A percentile compares a stretch with the other conserved stretches of the same genome.
phyloP scores from a whole-genome alignment of 2,113 vertebrate species.

The Tyrannus savana region DNA sequence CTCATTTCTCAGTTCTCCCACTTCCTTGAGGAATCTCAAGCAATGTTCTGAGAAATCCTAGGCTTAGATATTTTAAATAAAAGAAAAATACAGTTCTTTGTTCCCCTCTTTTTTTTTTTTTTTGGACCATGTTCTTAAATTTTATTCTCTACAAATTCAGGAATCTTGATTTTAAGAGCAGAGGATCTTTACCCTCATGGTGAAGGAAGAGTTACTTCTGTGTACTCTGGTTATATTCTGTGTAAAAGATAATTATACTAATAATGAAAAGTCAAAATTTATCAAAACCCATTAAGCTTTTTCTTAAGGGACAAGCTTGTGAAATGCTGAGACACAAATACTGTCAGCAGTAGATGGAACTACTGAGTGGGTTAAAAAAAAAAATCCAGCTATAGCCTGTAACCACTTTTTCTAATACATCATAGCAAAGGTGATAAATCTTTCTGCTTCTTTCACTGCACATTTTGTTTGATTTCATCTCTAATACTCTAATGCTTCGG shows the following conservation, averaged over 20 bases:
- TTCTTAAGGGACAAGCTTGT: background rate
- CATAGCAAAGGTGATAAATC: background rate
- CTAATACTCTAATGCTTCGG: background rate
- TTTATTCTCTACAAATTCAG: background rate
- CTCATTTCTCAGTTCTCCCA: background rate
- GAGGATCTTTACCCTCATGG: background rate
- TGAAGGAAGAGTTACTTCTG: background rate
- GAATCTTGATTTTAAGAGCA: background rate
- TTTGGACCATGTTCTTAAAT: background rate
- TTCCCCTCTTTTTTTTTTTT: fast-evolving
- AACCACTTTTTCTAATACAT: too few relatives aligned
- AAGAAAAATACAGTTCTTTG: background rate
- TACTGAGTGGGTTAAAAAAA: background rate
- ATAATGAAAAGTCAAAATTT: background rate
- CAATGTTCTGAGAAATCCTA: background rate
- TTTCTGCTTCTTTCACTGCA: background rate
- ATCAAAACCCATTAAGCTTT: background rate
- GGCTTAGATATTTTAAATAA: background rate
- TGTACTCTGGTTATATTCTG: background rate
- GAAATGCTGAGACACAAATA: background rate
- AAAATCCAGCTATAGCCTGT: background rate
- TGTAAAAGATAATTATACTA: background rate
- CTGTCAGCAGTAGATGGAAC: background rate
- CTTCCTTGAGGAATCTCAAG: background rate
- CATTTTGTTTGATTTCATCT: background rate